Evolutionary conservation across 2,888 invertebrate species (phyloP).

Genomic region (Alentia gelatinosa): DNA sequence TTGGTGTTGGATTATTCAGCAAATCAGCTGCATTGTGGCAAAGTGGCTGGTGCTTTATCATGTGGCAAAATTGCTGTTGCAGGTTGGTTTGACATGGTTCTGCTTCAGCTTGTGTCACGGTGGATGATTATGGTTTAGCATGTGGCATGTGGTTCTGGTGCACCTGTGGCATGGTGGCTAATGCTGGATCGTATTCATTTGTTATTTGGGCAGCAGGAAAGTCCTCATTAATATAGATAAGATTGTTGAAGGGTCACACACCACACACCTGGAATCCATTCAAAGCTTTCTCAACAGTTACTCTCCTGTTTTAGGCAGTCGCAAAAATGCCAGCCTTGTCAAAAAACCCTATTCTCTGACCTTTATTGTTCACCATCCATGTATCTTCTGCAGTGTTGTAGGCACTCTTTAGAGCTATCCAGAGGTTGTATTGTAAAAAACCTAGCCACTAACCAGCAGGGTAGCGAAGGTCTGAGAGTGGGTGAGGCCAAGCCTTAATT

Average conservation of each 20-base stretch:
- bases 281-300: conserved; percentile 61
- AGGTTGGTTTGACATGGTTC: not conserved
- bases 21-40: not conserved
- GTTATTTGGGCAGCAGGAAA: conserved; percentile 60
- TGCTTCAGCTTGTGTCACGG: no score
- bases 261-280: conserved; percentile 62
- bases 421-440: conserved; percentile 70
- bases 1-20: not conserved
- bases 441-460: no score
- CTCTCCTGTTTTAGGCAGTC: conserved; percentile 63
- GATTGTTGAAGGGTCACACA: conserved; percentile 60
- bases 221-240: conserved; percentile 61
- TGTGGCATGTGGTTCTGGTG: no score
- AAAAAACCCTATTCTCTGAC: conserved; percentile 61
- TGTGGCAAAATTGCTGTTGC: not conserved
- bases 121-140: no score
- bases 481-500: no score
- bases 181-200: conserved; percentile 28
- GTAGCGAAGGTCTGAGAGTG: no score
- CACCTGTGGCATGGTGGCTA: no score
- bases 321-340: conserved; percentile 64
- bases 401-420: conserved; percentile 66
- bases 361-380: conserved; percentile 65
- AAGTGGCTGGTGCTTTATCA: not conserved
- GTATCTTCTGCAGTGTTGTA: conserved; percentile 63